phyloP scores from a whole-genome alignment of 2,113 vertebrate species.

The Melanerpes aurifrons region DNA sequence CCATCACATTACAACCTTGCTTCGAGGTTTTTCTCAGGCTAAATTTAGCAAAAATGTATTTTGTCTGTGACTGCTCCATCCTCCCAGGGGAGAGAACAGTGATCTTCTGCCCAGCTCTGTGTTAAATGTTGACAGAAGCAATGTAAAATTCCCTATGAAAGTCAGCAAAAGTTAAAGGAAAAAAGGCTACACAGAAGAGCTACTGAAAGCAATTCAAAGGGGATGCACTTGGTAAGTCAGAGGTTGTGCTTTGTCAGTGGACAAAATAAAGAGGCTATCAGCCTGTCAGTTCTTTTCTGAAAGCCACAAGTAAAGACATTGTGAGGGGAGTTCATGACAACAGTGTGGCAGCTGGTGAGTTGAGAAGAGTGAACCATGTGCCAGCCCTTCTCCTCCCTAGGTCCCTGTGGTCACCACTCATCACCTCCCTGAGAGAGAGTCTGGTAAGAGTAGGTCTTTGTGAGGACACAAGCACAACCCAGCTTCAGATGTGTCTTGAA shows the following conservation, averaged over 20 bases:
- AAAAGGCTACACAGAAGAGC: neutral
- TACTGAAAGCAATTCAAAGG: neutral
- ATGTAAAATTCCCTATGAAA: neutral
- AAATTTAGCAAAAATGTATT: neutral
- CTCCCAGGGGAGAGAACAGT: neutral
- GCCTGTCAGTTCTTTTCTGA: neutral
- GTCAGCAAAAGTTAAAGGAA: neutral
- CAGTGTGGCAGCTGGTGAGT: neutral
- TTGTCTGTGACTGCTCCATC: neutral
- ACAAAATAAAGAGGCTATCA: neutral
- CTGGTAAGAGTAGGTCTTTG: neutral
- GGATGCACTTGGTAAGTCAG: neutral
- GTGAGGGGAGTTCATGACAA: neutral
- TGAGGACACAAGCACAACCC: accelerated
- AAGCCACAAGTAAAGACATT: neutral
- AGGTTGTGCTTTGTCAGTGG: neutral
- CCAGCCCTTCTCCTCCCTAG: neutral
- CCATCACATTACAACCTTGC: too few relatives aligned
- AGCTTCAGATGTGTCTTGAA: neutral
- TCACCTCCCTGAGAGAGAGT: neutral
- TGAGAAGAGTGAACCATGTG: neutral
- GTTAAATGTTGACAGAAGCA: neutral
- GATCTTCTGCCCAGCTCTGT: neutral
- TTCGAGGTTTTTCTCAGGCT: neutral
- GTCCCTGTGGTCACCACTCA: neutral